Conservation (phyloP, 2,797 vertebrate species). For the Halcyon smyrnensis region DNA sequence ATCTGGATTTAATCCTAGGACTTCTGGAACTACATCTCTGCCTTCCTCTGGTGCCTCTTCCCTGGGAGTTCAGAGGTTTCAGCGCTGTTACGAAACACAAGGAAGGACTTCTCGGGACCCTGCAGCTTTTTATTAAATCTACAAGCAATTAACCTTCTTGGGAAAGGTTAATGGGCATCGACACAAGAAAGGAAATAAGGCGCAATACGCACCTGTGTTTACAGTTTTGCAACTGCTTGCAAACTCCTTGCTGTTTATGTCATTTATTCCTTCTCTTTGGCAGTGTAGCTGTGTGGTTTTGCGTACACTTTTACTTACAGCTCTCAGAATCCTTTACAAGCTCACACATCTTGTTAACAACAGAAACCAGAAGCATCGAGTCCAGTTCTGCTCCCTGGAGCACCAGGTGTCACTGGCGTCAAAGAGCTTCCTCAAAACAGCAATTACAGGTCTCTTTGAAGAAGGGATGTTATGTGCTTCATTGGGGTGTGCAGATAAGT, state of each 20-base stretch:
- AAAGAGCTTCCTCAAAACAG: not conserved
- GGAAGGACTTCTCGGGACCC: not conserved
- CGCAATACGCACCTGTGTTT: not conserved
- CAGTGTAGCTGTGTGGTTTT: not conserved
- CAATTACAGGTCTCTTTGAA: not conserved
- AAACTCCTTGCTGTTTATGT: not conserved
- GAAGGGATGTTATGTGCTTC: not conserved
- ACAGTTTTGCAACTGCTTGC: not conserved
- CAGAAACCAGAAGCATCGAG: not conserved
- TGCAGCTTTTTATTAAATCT: not conserved
- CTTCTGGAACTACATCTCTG: not conserved
- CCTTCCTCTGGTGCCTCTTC: not conserved
- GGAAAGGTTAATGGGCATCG: not conserved
- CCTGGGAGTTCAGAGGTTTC: not conserved
- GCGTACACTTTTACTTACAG: not conserved
- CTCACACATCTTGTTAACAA: not conserved
- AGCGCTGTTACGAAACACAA: fast-evolving
- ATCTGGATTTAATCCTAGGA: not conserved
- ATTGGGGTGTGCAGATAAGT: not conserved
- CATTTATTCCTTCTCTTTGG: not conserved
- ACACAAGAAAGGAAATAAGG: not conserved
- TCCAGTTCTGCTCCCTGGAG: not conserved
- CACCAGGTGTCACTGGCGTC: too few relatives aligned
- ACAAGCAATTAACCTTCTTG: too few relatives aligned
- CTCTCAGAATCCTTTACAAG: not conserved